Conservation (phyloP, 2,113 vertebrate species). For the Callipepla squamata region DNA sequence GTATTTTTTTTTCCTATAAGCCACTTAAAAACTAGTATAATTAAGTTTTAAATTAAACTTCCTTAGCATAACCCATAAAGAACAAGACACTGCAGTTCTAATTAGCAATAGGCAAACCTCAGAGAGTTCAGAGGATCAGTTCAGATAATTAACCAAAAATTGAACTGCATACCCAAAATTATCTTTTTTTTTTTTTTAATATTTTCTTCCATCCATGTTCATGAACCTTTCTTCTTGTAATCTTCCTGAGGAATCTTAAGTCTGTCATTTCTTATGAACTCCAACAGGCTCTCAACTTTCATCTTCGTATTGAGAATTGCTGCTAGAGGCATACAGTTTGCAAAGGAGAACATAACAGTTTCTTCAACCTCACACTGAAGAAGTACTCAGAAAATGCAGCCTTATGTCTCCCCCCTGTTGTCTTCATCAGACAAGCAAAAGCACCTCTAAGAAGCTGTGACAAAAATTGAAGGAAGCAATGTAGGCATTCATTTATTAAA, state of each 20-base stretch:
- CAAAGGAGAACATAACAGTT: not conserved
- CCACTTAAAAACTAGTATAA: constrained; percentile 75
- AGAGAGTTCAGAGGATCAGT: constrained; percentile 74
- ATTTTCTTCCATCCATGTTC: constrained; percentile 4
- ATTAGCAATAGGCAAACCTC: constrained; percentile 70
- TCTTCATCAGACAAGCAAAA: not conserved
- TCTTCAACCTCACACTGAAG: not conserved
- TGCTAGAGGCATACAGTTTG: not conserved
- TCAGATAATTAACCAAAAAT: constrained; percentile 74
- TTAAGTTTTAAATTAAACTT: constrained; percentile 75
- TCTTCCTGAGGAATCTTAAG: not conserved
- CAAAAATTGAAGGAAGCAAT: not conserved
- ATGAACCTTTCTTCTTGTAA: not conserved
- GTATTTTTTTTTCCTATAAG: constrained; percentile 65
- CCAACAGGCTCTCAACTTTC: not conserved
- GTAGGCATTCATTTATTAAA: not conserved
- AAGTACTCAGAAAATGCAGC: not conserved
- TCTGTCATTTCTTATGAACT: not conserved
- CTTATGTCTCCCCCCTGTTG: not conserved
- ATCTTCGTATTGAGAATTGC: not conserved
- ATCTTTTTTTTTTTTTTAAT: constrained; percentile 6
- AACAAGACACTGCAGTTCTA: constrained; percentile 69
- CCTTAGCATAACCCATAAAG: constrained; percentile 70
- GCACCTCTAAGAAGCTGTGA: not conserved
- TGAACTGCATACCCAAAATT: constrained; percentile 64